A percentile compares a stretch with the other conserved stretches of the same genome.
Evolutionary conservation across 1,140 invertebrate genomes (phyloP).

Genomic region (Calycopis cecrops): DNA sequence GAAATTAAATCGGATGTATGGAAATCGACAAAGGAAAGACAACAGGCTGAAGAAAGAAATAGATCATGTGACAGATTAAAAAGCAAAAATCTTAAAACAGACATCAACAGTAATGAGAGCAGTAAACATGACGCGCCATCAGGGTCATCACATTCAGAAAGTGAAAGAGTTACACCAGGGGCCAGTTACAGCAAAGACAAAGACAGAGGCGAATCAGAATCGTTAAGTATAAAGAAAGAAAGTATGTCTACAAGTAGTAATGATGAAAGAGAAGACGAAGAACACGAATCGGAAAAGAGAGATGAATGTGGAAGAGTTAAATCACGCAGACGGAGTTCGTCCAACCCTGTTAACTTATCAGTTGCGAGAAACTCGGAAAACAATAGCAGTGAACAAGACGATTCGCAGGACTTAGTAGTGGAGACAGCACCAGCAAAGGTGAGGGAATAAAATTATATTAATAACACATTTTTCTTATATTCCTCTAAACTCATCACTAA

Average conservation of each 20-base stretch:
- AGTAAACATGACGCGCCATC: constrained; percentile 75
- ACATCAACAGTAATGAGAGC: constrained; percentile 78
- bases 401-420: constrained; percentile 70
- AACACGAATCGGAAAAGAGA: constrained; percentile 71
- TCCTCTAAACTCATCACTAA: too few relatives aligned
- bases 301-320: constrained; percentile 76
- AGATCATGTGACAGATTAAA: constrained; percentile 74
- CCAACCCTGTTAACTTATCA: constrained; percentile 85
- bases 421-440: constrained; percentile 70
- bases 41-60: constrained; percentile 67
- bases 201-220: constrained; percentile 52
- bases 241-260: constrained; percentile 74
- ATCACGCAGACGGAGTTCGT: constrained; percentile 72
- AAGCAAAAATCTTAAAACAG: constrained; percentile 77
- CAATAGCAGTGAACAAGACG: constrained; percentile 64
- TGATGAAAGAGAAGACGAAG: constrained; percentile 72
- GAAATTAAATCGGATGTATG: constrained; percentile 89
- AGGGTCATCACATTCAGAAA: constrained; percentile 69
- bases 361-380: constrained; percentile 60
- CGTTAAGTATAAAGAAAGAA: constrained; percentile 69
- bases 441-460: too few relatives aligned
- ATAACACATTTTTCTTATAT: too few relatives aligned
- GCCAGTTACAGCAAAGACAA: constrained; percentile 68
- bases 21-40: constrained; percentile 77
- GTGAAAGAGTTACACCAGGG: constrained; percentile 62